Evolutionary conservation across 2,888 invertebrate species (phyloP).

Genomic region (Caenorhabditis panamensis): DNA sequence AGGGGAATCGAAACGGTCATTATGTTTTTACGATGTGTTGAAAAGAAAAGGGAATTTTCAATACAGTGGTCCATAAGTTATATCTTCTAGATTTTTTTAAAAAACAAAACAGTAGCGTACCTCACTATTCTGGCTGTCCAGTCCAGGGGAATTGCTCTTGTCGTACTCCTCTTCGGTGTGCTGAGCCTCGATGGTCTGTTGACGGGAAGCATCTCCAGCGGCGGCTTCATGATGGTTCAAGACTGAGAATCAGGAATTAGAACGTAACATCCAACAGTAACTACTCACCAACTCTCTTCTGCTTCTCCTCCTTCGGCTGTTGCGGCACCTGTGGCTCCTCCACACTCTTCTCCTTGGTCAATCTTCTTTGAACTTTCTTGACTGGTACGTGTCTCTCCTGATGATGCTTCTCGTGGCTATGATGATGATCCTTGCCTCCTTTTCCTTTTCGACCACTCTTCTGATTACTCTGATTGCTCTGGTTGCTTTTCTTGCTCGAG

Average conservation of each 20-base stretch:
- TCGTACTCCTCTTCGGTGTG: constrained; percentile 46
- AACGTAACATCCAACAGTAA: not conserved
- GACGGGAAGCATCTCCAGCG: not conserved
- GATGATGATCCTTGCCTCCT: constrained; percentile 4
- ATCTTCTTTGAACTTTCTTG: constrained; percentile 37
- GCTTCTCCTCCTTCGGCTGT: constrained; percentile 17
- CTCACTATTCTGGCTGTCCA: constrained; percentile 70
- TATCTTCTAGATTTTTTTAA: not conserved
- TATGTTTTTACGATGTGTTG: constrained; percentile 7
- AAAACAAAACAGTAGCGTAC: constrained; percentile 42
- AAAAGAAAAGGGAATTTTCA: not conserved
- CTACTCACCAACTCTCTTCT: constrained; percentile 39
- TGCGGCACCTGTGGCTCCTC: constrained; percentile 27
- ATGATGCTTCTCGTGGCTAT: constrained; percentile 3
- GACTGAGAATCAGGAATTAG: constrained; percentile 1
- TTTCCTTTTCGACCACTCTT: constrained; percentile 5
- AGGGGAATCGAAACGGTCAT: not conserved
- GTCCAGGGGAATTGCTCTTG: constrained; percentile 68
- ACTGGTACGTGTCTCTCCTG: not conserved
- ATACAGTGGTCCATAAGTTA: constrained; percentile 29
- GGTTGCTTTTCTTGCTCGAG: not conserved
- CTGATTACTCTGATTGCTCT: no score
- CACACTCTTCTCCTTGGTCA: constrained; percentile 28
- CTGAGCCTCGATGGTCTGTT: constrained; percentile 12
- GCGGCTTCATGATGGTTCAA: constrained; percentile 10